phyloP scores from a whole-genome alignment of 2,113 vertebrate genomes.

The Poeciliopsis occidentalis region DNA sequence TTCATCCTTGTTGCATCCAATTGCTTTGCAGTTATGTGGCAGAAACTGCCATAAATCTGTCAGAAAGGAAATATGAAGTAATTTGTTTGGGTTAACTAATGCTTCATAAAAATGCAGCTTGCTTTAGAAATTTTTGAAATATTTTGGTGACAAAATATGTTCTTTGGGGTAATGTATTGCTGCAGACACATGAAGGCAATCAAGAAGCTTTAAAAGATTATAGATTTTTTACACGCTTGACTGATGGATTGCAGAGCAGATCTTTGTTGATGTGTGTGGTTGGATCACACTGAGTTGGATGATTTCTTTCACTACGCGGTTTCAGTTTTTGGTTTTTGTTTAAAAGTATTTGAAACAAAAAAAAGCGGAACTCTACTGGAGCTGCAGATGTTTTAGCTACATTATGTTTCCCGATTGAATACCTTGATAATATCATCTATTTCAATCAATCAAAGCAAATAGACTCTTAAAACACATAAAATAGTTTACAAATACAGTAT shows the following conservation, averaged over 20 bases:
- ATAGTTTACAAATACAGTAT: too few relatives aligned
- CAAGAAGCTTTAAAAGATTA: background rate
- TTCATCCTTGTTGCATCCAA: conserved; percentile 2
- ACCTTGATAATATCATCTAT: background rate
- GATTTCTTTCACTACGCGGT: background rate
- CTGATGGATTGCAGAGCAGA: background rate
- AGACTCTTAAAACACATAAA: too few relatives aligned
- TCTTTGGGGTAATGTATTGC: background rate
- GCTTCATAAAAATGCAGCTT: background rate
- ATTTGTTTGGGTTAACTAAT: conserved; percentile 1
- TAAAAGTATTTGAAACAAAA: background rate
- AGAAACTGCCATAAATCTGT: background rate
- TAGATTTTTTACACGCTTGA: background rate
- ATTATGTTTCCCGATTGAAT: background rate
- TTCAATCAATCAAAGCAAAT: too few relatives aligned
- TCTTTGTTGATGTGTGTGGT: background rate
- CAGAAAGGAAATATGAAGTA: background rate
- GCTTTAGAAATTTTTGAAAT: background rate
- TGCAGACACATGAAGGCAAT: too few relatives aligned
- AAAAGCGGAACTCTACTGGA: background rate
- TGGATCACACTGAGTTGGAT: background rate
- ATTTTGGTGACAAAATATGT: background rate
- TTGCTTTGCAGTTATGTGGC: conserved; percentile 13
- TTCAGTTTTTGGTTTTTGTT: background rate
- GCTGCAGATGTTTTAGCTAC: too few relatives aligned